Base-by-base conservation (phyloP, 30 jellyfish, hydroid and myxozoan species). In the Chrysaora quinquecirrha region DNA sequence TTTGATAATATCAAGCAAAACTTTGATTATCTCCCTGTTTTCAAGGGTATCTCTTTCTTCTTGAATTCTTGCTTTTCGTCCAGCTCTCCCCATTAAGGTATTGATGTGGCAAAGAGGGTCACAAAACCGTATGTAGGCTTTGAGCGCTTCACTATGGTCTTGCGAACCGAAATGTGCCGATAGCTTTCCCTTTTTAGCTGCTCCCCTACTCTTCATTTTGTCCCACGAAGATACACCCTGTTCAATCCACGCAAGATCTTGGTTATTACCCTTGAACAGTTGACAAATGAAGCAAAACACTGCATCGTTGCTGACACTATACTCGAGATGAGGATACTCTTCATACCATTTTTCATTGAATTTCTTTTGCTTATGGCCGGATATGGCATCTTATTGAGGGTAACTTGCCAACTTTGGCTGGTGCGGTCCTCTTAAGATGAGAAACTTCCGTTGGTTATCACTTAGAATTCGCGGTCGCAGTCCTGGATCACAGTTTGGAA, bases 121-220 rank as follows among this genome's bases (percentile, higher is more conserved):
- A n/a, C n/a, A n/a, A n/a, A n/a, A n/a, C n/a, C n/a, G n/a, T n/a
- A n/a, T n/a, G n/a, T n/a, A n/a, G n/a, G n/a, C n/a, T n/a, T n/a
- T n/a, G n/a, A n/a, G n/a, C n/a, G n/a, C n/a, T n/a, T n/a, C n/a
- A n/a, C n/a, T n/a, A n/a, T n/a, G n/a, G n/a, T n/a, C n/a, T n/a
- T n/a, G n/a, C n/a, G n/a, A n/a, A n/a, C n/a, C n/a, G n/a, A n/a
- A n/a, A n/a, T n/a, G 27, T 60, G 22, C 73, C 34, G 73, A 60
- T 34, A 60, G 73, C 73, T 60, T 60, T 20, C 73, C 73, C 73
- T 56, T 60, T 60, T 34, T 60, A 34, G 22, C 27, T 25, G 73
- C 73, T 60, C 73, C 73, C 27, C 73, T 60, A 34, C 73, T 60
- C 73, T 60, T 60, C n/a, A n/a, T n/a, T n/a, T n/a, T n/a, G n/a